A percentile compares a stretch with the other conserved stretches of the same genome.
phyloP scores from a whole-genome alignment of 2,888 invertebrate species.

The Theretra japonica region DNA sequence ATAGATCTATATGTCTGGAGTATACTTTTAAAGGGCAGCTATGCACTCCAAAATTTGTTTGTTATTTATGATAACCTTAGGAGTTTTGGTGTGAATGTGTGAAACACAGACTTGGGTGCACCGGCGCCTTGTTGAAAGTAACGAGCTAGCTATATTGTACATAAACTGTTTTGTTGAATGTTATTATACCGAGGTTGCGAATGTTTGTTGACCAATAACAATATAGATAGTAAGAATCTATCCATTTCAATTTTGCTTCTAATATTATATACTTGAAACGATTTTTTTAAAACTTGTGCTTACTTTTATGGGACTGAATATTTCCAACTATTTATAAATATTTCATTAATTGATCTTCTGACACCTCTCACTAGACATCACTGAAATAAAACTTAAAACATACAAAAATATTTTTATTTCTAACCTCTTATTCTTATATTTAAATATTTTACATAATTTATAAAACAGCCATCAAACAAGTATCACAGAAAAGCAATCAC shows the following conservation, averaged over 20 bases:
- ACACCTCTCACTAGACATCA: constrained; percentile 50
- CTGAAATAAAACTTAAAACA: constrained; percentile 40
- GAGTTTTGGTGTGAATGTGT: constrained; percentile 2
- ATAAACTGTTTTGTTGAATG: constrained; percentile 66
- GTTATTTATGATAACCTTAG: background rate
- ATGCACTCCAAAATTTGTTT: background rate
- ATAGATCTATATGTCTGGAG: background rate
- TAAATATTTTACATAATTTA: background rate
- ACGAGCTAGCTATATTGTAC: constrained; percentile 45
- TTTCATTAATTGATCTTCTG: constrained; percentile 10
- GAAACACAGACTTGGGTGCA: constrained; percentile 4
- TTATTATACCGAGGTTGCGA: constrained; percentile 68
- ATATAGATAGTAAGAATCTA: constrained; percentile 43
- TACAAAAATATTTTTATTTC: constrained; percentile 24
- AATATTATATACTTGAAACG: constrained; percentile 29
- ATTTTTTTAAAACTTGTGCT: constrained; percentile 43
- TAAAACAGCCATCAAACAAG: background rate
- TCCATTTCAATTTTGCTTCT: constrained; percentile 56
- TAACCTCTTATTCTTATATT: background rate
- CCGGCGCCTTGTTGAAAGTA: constrained; percentile 12
- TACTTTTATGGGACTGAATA: constrained; percentile 35
- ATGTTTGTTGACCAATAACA: constrained; percentile 72
- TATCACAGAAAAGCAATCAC: constrained; percentile 15
- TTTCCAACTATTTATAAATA: constrained; percentile 24
- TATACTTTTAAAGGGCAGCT: background rate